Evolutionary conservation across 1,140 invertebrate genomes (phyloP), one percentile per base, ranked within the genome.

Genomic region (Bursaphelenchus mucronatus): DNA sequence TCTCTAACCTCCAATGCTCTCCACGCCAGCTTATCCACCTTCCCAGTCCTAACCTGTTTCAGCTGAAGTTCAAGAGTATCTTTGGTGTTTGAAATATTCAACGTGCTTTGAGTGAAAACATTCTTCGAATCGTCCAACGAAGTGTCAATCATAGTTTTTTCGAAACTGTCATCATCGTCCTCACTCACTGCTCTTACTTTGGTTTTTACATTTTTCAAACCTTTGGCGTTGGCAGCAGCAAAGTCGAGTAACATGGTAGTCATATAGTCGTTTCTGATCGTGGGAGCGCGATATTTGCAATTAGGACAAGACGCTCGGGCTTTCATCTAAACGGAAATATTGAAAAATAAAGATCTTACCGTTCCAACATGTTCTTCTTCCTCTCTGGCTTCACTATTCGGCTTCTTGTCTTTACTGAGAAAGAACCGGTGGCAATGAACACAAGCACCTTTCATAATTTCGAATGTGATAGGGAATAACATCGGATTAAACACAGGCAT

Each of bases 401-500:
- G n/a, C 57, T 51, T 30, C 63, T 7, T 10, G 43, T 66, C 21
- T 40, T 63, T 58, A 45, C 15, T 40, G 79, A 74, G 50, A 66
- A 66, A 44, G 46, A 86, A 70, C 15, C 77, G 69, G 64, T 85
- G 81, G 69, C 86, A 86, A 17, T 80, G 71, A 50, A 85, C 81
- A 73, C 86, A 86, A 74, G 64, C 86, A 71, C 77, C 89, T 87
- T 69, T 87, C 76, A 82, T 83, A 80, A 80, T 87, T 83, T 81
- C 88, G 84, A 82, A 87, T 13, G 94, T 83, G 49, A 86, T 84
- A 79, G 88, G 88, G 53, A 90, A 88, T 76, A 93, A 91, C 41
- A 97, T 73, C 4, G 94, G 93, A 86, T 97, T 97, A 49, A 92
- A 88, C 0, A 94, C 88, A 8, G 90, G 87, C 4, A 96, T 82